Evolutionary conservation across 2,113 vertebrate genomes (phyloP).

Genomic region (Alethe diademata): DNA sequence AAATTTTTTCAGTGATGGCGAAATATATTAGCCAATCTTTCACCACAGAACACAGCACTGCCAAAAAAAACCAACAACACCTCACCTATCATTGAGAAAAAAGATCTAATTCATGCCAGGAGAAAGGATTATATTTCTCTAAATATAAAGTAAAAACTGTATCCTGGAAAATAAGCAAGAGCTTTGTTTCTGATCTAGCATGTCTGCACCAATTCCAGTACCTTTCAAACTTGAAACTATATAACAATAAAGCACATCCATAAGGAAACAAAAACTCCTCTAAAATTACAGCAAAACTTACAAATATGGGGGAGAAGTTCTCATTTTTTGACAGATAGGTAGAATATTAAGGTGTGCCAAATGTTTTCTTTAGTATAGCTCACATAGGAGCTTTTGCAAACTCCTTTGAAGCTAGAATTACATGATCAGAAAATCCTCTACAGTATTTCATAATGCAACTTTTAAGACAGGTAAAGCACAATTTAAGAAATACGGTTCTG

Average conservation of each 20-base stretch:
- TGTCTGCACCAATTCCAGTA: neutral
- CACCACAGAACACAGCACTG: neutral
- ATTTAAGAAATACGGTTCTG: neutral
- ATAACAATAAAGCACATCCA: neutral
- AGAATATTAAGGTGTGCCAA: neutral
- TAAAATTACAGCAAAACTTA: neutral
- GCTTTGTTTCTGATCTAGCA: neutral
- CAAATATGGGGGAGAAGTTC: neutral
- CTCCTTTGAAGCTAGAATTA: neutral
- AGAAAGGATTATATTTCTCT: neutral
- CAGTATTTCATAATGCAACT: neutral
- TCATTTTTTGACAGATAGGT: neutral
- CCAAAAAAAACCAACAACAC: neutral
- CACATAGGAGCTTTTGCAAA: neutral
- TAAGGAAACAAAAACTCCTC: neutral
- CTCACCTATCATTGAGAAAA: neutral
- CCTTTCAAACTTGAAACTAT: neutral
- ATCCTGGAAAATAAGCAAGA: neutral
- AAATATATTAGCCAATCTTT: neutral
- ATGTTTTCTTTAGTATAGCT: neutral
- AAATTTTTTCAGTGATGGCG: neutral
- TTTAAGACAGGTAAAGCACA: neutral
- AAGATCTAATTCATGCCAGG: neutral
- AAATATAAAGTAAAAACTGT: neutral
- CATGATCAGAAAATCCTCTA: neutral